Evolutionary conservation across 2,113 vertebrate species (phyloP).

Genomic region (Trichechus manatus): DNA sequence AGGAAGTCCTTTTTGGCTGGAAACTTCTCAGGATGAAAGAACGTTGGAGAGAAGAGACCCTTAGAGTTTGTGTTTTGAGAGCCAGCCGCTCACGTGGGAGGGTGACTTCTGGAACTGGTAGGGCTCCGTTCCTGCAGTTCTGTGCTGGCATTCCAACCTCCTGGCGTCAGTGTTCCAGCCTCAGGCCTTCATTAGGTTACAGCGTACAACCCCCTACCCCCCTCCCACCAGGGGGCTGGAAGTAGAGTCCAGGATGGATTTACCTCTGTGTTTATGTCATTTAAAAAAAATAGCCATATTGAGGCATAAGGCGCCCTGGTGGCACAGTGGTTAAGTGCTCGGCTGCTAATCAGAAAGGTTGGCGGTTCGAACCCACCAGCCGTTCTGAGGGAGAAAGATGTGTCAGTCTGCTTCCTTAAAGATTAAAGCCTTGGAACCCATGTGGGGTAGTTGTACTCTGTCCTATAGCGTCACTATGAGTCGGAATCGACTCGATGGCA

Average conservation of each 20-base stretch:
- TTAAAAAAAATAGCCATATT: not conserved
- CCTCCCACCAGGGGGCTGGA: not conserved
- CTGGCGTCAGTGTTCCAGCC: not conserved
- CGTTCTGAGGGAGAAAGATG: too few species aligned
- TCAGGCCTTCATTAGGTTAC: not conserved
- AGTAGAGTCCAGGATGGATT: slow-evolving; percentile 25
- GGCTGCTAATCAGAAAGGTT: too few species aligned
- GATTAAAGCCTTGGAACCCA: too few species aligned
- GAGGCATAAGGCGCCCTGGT: too few species aligned
- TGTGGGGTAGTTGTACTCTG: too few species aligned
- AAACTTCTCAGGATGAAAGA: slow-evolving; percentile 69
- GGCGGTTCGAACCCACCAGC: too few species aligned
- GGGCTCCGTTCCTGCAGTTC: not conserved
- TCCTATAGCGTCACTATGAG: too few species aligned
- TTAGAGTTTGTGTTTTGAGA: not conserved
- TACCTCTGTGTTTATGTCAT: slow-evolving; percentile 22
- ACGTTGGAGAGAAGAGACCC: slow-evolving; percentile 67
- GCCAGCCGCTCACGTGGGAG: slow-evolving; percentile 13
- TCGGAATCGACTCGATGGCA: too few species aligned
- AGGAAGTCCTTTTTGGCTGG: slow-evolving; percentile 67
- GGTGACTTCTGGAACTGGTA: not conserved
- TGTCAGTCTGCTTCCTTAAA: too few species aligned
- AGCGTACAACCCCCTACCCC: not conserved
- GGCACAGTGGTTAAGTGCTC: too few species aligned
- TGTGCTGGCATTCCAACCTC: not conserved